Evolutionary conservation across 1,140 invertebrate species (phyloP), one percentile per base, ranked within the genome.

Genomic region (Eubasilissa regina): DNA sequence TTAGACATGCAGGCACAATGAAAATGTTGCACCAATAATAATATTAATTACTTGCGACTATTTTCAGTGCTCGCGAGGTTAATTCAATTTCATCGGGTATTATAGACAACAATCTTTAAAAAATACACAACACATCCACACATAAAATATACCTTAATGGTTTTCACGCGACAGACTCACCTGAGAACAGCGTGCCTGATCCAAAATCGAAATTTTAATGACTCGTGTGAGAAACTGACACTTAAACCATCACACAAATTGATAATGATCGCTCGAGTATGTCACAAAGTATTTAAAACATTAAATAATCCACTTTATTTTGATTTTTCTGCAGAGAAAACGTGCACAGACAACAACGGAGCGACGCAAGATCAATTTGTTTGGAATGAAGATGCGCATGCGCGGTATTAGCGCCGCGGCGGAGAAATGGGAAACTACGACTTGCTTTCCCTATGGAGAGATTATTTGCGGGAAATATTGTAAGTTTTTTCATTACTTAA

Each of bases 331-430:
- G 17, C 15, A 3, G 55, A 58, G 55, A 19, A 58, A 58, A 12
- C 1, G 9, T 21, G 3, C 55, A 21, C 55, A 58, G 55, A 58
- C 55, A 58, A 58, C 55, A 58, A 58, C 55, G 55, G 15, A 8
- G 55, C 55, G 55, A 35, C 17, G 55, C 21, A 10, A 58, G 55
- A 58, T 58, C 55, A 58, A 58, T 58, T 21, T 58, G 55, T 58
- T 19, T 21, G n/a, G 55, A 11, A 11, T 8, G 6, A 19, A 8
- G 17, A 12, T 15, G 55, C 55, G 55, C 55, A 19, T 21, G 55
- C 55, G 55, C 55, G 17, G 7, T 7, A 15, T 58, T 58, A 58
- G 55, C 55, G 17, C 55, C 17, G 15, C 17, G 17, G 55, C 55
- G 55, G 55, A 3, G 55, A 58, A 58, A 58, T 0, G 17, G 4